These are phyloP conservation scores for Cossypha niveicapilla DNA, from an alignment of 2,797 vertebrate genomes.

Conservation along the genomic window DNA sequence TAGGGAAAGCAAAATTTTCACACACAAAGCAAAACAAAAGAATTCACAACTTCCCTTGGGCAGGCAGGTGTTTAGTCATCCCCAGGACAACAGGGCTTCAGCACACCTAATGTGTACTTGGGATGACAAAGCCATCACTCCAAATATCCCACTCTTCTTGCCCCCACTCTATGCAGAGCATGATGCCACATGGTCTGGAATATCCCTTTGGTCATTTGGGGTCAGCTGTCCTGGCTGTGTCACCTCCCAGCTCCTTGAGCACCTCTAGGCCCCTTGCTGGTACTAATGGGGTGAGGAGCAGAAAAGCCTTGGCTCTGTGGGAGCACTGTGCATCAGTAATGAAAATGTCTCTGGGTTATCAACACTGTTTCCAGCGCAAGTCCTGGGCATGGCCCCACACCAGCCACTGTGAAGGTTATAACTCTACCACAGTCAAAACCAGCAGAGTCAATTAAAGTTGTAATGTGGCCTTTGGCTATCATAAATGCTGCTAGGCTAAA, in stretches of 20 bases:
- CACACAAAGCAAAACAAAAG: not conserved
- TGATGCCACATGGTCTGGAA: not conserved
- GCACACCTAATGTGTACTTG: accelerated
- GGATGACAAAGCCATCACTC: not conserved
- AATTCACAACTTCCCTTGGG: not conserved
- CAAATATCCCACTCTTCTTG: not conserved
- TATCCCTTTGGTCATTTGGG: not conserved
- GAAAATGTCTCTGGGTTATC: not conserved
- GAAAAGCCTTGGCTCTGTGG: not conserved
- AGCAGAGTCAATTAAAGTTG: not conserved
- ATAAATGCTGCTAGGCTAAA: not conserved
- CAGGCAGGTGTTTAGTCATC: not conserved
- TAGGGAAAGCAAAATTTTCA: not conserved
- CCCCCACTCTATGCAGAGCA: no score
- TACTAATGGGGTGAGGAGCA: not conserved
- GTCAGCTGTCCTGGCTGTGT: not conserved
- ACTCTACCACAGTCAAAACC: not conserved
- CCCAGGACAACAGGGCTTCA: not conserved
- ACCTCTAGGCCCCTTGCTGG: not conserved
- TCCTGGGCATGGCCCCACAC: not conserved
- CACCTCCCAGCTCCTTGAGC: not conserved
- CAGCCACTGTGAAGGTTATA: no score
- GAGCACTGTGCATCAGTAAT: not conserved
- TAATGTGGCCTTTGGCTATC: not conserved
- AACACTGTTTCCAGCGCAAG: not conserved